Percentiles rank a stretch among this genome's conserved stretches.
These are phyloP conservation scores for Nylanderia fulva DNA, from an alignment of 1,140 invertebrate genomes.

Conservation along the genomic window DNA sequence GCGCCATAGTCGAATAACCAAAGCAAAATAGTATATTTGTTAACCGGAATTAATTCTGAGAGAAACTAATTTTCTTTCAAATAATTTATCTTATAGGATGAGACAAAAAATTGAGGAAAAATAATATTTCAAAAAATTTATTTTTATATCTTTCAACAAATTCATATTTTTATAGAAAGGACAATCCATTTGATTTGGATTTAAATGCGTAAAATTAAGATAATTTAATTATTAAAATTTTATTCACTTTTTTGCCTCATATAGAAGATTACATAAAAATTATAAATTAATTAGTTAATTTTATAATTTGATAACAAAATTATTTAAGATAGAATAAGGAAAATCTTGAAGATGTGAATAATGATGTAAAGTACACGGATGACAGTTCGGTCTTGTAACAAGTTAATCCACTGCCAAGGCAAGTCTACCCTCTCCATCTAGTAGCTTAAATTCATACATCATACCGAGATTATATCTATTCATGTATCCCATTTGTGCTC, in stretches of 20 bases:
- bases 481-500: not conserved
- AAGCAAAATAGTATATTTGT: conserved; percentile 25
- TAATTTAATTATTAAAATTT: too few species aligned
- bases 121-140: not conserved
- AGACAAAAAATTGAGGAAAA: not conserved
- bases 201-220: too few species aligned
- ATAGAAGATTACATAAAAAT: too few species aligned
- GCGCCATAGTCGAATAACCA: not conserved
- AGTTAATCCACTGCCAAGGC: conserved; percentile 28
- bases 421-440: not conserved
- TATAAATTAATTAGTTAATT: too few species aligned
- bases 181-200: not conserved
- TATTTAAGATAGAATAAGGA: not conserved
- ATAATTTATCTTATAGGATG: not conserved
- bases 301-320: not conserved
- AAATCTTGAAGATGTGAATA: conserved; percentile 3
- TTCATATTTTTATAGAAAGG: not conserved
- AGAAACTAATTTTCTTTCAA: not conserved
- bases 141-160: not conserved
- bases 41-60: not conserved
- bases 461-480: conserved; percentile 3
- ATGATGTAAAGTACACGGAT: conserved; percentile 34
- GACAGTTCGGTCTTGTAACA: conserved; percentile 5
- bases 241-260: too few species aligned
- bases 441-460: conserved; percentile 3